Evolutionary conservation across 2,113 vertebrate genomes (phyloP).

Genomic region (Carassius carassius): DNA sequence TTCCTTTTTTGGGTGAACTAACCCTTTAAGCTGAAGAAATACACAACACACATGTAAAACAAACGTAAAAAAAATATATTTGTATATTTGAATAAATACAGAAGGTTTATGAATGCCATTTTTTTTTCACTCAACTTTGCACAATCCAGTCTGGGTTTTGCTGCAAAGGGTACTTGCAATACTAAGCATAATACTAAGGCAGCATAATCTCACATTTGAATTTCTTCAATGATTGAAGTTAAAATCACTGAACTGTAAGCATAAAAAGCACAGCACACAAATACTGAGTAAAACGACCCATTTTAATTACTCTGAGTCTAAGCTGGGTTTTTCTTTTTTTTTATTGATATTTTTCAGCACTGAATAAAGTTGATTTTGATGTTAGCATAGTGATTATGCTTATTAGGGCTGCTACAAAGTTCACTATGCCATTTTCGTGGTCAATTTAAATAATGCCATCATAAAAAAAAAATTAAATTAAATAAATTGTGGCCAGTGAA

Average conservation of each 20-base stretch:
- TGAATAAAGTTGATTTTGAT: neutral
- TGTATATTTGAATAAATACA: no score
- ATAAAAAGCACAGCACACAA: neutral
- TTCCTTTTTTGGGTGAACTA: no score
- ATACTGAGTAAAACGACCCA: neutral
- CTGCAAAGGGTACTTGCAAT: neutral
- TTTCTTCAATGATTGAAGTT: no score
- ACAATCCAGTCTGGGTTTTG: neutral
- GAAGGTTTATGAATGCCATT: neutral
- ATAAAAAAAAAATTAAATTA: no score
- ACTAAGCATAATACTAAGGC: neutral
- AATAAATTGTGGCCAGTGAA: neutral
- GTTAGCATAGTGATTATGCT: neutral
- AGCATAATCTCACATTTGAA: neutral
- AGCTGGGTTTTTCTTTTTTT: neutral
- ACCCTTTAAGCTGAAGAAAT: no score
- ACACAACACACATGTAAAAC: neutral
- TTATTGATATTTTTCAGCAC: neutral
- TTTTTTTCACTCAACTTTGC: neutral
- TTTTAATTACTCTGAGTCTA: neutral
- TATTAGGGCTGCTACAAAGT: neutral
- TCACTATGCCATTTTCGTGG: neutral
- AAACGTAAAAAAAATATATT: neutral
- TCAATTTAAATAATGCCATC: neutral
- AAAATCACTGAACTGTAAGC: neutral